Evolutionary conservation across 2,113 vertebrate genomes (phyloP).

Genomic region (Monarcha castaneiventris): DNA sequence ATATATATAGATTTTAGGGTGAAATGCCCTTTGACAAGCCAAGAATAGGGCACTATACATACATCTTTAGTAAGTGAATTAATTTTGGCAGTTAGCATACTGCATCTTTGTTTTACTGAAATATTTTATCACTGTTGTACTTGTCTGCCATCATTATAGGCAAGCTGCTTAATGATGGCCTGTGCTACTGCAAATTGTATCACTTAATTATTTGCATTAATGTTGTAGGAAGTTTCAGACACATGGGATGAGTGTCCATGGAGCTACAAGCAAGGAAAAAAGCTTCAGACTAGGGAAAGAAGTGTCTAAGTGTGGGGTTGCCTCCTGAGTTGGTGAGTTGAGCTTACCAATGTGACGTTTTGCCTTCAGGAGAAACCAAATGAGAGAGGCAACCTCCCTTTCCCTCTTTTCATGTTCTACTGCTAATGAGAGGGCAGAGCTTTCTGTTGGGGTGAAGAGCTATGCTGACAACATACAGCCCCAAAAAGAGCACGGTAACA

Average conservation of each 20-base stretch:
- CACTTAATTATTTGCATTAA: neutral
- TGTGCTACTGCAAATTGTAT: neutral
- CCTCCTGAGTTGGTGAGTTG: neutral
- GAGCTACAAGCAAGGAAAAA: neutral
- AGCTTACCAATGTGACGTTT: neutral
- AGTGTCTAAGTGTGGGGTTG: neutral
- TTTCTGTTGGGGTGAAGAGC: neutral
- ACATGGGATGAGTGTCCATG: neutral
- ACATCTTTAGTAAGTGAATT: neutral
- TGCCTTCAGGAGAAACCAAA: neutral
- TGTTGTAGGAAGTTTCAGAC: neutral
- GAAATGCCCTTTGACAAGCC: neutral
- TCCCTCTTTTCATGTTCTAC: neutral
- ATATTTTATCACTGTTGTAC: neutral
- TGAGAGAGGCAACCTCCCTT: neutral
- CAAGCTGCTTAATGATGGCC: neutral
- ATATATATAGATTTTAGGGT: neutral
- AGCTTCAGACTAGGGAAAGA: neutral
- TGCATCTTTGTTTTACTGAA: neutral
- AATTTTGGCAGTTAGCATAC: neutral
- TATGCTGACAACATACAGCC: neutral
- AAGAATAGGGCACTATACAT: neutral
- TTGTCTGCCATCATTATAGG: neutral
- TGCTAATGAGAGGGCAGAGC: neutral
- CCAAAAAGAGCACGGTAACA: neutral